Conservation (phyloP, 2,888 invertebrate genomes). For the Hoplodrina blanda region DNA sequence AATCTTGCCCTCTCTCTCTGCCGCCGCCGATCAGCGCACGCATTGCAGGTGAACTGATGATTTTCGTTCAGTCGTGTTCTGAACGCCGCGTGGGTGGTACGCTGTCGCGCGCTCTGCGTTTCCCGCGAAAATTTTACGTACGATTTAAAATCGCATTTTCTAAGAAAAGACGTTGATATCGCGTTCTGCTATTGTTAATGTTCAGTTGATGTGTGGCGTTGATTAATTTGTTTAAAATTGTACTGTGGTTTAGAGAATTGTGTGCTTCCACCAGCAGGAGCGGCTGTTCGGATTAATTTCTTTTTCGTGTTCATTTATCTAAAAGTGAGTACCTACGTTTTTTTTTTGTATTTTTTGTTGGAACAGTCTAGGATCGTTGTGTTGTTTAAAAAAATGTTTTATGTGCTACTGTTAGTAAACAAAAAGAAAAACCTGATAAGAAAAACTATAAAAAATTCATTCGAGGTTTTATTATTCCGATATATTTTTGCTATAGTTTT, state of each 20-base stretch:
- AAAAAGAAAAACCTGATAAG: constrained; percentile 10
- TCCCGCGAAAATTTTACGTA: constrained; percentile 87
- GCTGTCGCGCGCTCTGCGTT: constrained; percentile 70
- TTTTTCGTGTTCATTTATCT: constrained; percentile 55
- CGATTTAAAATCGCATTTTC: constrained; percentile 57
- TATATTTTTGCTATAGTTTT: background rate
- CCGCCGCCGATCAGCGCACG: constrained; percentile 85
- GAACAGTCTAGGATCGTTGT: background rate
- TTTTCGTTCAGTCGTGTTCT: constrained; percentile 78
- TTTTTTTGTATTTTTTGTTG: constrained; percentile 22
- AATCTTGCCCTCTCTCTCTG: constrained; percentile 70
- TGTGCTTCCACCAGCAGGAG: constrained; percentile 70
- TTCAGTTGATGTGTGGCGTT: constrained; percentile 76
- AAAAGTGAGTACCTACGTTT: constrained; percentile 64
- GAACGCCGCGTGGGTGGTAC: constrained; percentile 79
- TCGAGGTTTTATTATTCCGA: background rate
- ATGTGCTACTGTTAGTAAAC: constrained; percentile 2
- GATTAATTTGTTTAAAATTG: constrained; percentile 72
- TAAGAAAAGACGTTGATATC: constrained; percentile 57
- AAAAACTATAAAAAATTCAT: background rate
- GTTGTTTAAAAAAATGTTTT: background rate
- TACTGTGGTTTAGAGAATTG: constrained; percentile 71
- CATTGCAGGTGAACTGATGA: constrained; percentile 87
- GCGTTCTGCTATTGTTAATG: constrained; percentile 69
- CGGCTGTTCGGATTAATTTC: constrained; percentile 67